These are phyloP conservation scores for Heterohyrax brucei DNA, from an alignment of 2,797 vertebrate genomes.

Conservation along the genomic window DNA sequence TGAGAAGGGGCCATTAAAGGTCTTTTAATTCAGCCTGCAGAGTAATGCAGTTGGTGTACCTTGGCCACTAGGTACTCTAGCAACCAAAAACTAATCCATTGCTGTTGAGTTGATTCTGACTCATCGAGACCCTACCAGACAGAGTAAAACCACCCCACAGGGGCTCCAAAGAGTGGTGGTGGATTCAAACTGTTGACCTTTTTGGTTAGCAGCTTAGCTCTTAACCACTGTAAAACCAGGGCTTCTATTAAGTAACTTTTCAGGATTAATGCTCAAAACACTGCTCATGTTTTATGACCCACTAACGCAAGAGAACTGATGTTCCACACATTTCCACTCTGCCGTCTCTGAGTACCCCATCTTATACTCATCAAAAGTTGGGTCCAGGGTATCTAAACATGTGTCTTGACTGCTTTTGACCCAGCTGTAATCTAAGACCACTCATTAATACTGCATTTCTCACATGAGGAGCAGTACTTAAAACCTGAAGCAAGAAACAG, in stretches of 20 bases:
- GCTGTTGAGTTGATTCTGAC: no score
- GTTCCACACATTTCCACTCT: background rate
- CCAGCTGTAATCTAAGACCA: constrained; percentile 81
- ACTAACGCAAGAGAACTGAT: background rate
- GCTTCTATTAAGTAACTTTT: background rate
- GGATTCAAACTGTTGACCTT: no score
- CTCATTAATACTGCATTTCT: constrained; percentile 86
- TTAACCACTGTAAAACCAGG: no score
- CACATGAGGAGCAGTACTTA: constrained; percentile 85
- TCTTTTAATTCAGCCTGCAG: background rate
- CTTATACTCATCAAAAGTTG: background rate
- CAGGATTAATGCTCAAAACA: background rate
- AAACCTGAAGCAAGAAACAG: constrained; percentile 74
- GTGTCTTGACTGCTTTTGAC: constrained; percentile 38
- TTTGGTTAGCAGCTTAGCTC: no score
- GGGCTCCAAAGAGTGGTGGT: no score
- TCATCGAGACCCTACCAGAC: no score
- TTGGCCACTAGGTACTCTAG: background rate
- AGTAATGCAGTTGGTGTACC: background rate
- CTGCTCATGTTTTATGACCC: background rate
- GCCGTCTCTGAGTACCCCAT: background rate
- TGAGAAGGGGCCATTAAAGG: background rate
- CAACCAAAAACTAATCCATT: background rate
- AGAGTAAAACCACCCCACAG: no score
- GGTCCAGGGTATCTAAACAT: background rate